Evolutionary conservation across 2,113 vertebrate species (phyloP).

Genomic region (Crypturellus undulatus): DNA sequence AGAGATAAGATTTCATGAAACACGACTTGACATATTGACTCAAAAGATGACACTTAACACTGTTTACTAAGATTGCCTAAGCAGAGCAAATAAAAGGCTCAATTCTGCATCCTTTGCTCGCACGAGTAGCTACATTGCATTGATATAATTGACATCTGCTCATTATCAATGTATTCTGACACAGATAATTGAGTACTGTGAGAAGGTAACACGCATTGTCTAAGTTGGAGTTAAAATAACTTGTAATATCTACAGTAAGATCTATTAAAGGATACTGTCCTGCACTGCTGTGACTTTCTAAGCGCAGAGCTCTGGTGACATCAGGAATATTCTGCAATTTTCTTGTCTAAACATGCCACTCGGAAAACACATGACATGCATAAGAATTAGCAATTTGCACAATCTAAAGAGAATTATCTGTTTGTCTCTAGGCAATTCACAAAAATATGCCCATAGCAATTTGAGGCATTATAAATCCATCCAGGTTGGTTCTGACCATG

Average conservation of each 20-base stretch:
- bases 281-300: neutral
- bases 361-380: constrained; percentile 62
- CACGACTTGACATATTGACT: constrained; percentile 14
- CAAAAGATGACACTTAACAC: constrained; percentile 15
- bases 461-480: constrained; percentile 70
- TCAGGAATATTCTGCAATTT: constrained; percentile 65
- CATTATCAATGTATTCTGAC: neutral
- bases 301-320: neutral
- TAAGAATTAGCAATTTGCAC: constrained; percentile 64
- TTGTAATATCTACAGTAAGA: neutral
- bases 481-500: constrained; percentile 77
- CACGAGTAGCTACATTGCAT: neutral
- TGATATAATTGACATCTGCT: neutral
- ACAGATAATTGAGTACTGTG: neutral
- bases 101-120: neutral
- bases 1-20: neutral
- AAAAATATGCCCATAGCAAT: constrained; percentile 72
- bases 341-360: constrained; percentile 68
- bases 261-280: neutral
- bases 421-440: constrained; percentile 70
- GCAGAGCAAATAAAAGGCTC: constrained; percentile 27
- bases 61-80: constrained; percentile 34
- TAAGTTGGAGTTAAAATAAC: neutral
- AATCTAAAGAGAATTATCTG: constrained; percentile 69
- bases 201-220: neutral